Conservation (phyloP, 2,797 vertebrate genomes). For the Dendrocincla tyrannina region DNA sequence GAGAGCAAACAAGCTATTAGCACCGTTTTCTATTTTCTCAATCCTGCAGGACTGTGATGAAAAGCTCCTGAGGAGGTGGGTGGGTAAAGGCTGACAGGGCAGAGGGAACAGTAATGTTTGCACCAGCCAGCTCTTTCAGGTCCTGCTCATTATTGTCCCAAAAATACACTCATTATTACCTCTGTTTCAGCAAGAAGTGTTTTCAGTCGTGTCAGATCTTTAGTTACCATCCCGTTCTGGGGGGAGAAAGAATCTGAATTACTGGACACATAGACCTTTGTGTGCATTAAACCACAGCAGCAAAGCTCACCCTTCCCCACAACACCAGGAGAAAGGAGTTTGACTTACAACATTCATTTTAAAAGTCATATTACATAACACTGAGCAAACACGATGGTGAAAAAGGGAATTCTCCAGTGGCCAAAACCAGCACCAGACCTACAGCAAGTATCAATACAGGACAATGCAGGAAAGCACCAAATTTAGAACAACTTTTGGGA, state of each 20-base stretch:
- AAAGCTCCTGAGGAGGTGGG: not conserved
- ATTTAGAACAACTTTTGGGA: not conserved
- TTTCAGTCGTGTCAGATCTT: conserved; percentile 96
- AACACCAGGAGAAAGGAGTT: not conserved
- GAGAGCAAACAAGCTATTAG: not conserved
- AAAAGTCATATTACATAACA: not conserved
- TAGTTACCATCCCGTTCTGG: conserved; percentile 96
- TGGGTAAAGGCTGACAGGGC: not conserved
- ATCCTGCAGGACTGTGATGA: not conserved
- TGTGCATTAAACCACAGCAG: not conserved
- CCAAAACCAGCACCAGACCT: not conserved
- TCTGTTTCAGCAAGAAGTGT: conserved; percentile 94
- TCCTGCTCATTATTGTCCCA: not conserved
- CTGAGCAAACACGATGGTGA: not conserved
- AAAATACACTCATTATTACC: conserved; percentile 76
- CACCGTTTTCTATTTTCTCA: not conserved
- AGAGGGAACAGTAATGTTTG: not conserved
- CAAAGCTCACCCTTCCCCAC: not conserved
- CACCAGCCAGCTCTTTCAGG: not conserved
- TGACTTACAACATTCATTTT: not conserved
- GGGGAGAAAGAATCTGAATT: conserved; percentile 21
- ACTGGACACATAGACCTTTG: not conserved
- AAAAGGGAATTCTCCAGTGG: not conserved
- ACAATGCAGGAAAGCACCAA: not conserved
- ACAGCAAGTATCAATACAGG: not conserved